Conservation (phyloP, 2,888 invertebrate genomes). For the Plebejus anna region DNA sequence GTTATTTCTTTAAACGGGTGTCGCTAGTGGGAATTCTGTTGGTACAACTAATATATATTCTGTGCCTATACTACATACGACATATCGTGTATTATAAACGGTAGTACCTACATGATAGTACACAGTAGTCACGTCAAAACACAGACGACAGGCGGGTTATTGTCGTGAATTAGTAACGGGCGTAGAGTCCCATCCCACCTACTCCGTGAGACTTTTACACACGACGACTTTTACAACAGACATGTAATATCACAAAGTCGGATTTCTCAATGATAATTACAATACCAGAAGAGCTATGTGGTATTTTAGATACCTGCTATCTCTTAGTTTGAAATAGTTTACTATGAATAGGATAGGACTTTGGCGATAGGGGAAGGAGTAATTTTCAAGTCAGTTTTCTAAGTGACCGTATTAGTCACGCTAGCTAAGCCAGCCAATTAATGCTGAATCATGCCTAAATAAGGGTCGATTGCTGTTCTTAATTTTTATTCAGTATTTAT, state of each 20-base stretch:
- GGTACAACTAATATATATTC: too few relatives aligned
- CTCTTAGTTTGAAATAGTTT: too few relatives aligned
- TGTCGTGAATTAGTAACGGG: slow-evolving; percentile 10
- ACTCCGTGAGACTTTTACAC: slow-evolving; percentile 16
- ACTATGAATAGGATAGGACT: too few relatives aligned
- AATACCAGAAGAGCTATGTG: not conserved
- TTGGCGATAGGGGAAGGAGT: too few relatives aligned
- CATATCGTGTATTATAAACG: not conserved
- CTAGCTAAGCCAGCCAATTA: not conserved
- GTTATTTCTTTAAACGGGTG: too few relatives aligned
- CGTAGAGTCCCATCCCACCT: not conserved
- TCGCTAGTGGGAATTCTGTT: too few relatives aligned
- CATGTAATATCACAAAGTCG: not conserved
- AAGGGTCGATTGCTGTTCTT: not conserved
- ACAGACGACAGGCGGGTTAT: slow-evolving; percentile 6
- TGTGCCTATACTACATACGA: not conserved
- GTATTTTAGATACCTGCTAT: not conserved
- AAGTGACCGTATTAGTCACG: too few relatives aligned
- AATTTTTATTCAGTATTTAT: too few relatives aligned
- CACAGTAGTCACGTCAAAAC: slow-evolving; percentile 15
- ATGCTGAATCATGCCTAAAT: not conserved
- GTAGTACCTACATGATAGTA: not conserved
- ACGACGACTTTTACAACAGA: not conserved
- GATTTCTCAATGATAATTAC: not conserved
- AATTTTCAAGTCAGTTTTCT: too few relatives aligned